These are phyloP conservation scores for Pelagia noctiluca DNA, from an alignment of 30 jellyfish, hydroid and myxozoan species.

Conservation along the genomic window DNA sequence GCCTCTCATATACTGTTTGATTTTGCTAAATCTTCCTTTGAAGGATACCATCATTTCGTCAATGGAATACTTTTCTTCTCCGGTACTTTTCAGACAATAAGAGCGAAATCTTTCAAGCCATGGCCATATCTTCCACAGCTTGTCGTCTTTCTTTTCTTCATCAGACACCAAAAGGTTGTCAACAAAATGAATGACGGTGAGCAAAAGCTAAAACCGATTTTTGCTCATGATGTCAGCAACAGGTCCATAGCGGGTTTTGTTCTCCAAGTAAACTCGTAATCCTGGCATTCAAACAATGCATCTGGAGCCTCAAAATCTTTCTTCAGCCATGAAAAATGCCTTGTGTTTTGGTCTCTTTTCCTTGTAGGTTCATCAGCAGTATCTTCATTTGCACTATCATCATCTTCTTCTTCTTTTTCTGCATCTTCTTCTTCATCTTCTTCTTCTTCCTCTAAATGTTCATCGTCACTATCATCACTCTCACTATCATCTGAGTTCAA, in stretches of 20 bases:
- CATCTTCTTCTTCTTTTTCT: too few relatives aligned
- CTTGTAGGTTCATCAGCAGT: too few relatives aligned
- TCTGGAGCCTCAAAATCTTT: too few relatives aligned
- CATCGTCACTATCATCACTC: not conserved
- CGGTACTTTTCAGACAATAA: not conserved
- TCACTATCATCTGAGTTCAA: slow-evolving; percentile 13
- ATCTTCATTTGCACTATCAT: too few relatives aligned
- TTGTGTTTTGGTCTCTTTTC: too few relatives aligned
- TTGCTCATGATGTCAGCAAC: slow-evolving; percentile 42
- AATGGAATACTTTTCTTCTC: slow-evolving; percentile 40
- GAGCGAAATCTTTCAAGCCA: too few relatives aligned
- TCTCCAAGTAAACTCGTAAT: slow-evolving; percentile 51
- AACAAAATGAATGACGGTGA: slow-evolving; percentile 43
- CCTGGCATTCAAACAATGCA: slow-evolving; percentile 53
- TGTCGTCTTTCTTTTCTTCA: too few relatives aligned
- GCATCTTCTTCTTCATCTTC: not conserved
- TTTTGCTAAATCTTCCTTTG: slow-evolving; percentile 1
- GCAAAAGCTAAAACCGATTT: slow-evolving; percentile 20
- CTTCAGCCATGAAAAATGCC: too few relatives aligned
- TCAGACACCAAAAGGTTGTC: slow-evolving; percentile 17
- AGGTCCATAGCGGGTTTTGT: slow-evolving; percentile 38
- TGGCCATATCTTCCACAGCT: too few relatives aligned
- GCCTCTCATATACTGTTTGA: slow-evolving; percentile 26
- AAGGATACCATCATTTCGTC: slow-evolving; percentile 32
- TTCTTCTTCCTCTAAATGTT: not conserved